These are phyloP conservation scores for Smutsia gigantea DNA, from an alignment of 2,797 vertebrate species.

Conservation along the genomic window DNA sequence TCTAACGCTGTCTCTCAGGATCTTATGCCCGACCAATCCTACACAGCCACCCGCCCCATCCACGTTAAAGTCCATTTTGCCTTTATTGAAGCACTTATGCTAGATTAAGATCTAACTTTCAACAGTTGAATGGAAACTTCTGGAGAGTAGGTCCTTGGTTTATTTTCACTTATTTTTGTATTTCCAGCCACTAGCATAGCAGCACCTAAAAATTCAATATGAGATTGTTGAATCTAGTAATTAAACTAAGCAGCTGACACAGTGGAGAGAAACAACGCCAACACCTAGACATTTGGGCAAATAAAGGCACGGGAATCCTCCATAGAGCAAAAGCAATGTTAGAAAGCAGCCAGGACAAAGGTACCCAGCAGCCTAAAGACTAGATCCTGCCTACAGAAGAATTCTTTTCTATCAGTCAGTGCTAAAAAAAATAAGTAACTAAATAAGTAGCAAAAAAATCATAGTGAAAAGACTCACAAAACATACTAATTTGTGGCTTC, in stretches of 20 bases:
- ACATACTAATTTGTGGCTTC: background rate
- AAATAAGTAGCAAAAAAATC: background rate
- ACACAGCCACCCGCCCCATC: background rate
- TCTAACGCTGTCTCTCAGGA: background rate
- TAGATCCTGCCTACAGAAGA: background rate
- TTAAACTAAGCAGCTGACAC: background rate
- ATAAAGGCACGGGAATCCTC: background rate
- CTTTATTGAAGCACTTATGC: background rate
- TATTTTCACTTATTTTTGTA: constrained; percentile 9
- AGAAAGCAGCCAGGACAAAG: background rate
- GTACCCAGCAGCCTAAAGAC: background rate
- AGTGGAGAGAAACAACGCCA: background rate
- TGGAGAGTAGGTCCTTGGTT: background rate
- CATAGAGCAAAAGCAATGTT: background rate
- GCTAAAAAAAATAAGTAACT: background rate
- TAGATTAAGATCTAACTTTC: background rate
- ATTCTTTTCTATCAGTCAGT: background rate
- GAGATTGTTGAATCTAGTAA: background rate
- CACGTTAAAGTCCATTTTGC: background rate
- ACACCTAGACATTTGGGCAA: constrained; percentile 11
- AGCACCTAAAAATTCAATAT: background rate
- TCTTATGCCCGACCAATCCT: background rate
- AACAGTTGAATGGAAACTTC: background rate
- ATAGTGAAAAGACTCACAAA: background rate
- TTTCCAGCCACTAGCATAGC: background rate